Percentiles rank a stretch among this genome's conserved stretches.
Conservation (phyloP, 2,797 vertebrate species). For the Tangara arthus region DNA sequence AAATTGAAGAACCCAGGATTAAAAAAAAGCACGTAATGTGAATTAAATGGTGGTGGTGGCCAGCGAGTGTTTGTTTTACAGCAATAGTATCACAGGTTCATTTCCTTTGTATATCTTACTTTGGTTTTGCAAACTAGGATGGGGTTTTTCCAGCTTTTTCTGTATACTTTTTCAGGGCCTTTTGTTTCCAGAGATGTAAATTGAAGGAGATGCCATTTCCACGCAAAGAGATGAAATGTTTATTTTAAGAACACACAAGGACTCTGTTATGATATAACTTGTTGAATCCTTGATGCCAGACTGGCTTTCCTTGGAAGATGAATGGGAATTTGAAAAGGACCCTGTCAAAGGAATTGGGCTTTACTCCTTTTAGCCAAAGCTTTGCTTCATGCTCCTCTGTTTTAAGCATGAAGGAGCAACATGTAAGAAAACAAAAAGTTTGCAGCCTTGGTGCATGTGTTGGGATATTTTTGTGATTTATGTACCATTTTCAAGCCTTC, state of each 20-base stretch:
- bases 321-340: slow-evolving; percentile 45
- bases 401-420: neutral
- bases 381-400: neutral
- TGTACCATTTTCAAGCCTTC: neutral
- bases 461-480: neutral
- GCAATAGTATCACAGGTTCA: slow-evolving; percentile 63
- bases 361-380: neutral
- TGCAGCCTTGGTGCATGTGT: neutral
- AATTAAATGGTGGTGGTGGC: slow-evolving; percentile 52
- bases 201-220: slow-evolving; percentile 55
- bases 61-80: slow-evolving; percentile 42
- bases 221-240: slow-evolving; percentile 58
- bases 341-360: neutral
- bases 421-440: neutral
- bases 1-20: neutral
- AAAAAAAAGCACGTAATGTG: slow-evolving; percentile 26
- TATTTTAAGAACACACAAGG: slow-evolving; percentile 68
- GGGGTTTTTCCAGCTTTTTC: slow-evolving; percentile 48
- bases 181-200: slow-evolving; percentile 67
- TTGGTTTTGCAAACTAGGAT: neutral
- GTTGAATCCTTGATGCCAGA: slow-evolving; percentile 62
- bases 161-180: slow-evolving; percentile 60
- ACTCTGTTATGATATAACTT: slow-evolving; percentile 29
- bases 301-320: slow-evolving; percentile 52
- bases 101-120: slow-evolving; percentile 73